A percentile compares a stretch with the other conserved stretches of the same genome.
Evolutionary conservation across 2,113 vertebrate genomes (phyloP).

Genomic region (Pseudorectes ferrugineus): DNA sequence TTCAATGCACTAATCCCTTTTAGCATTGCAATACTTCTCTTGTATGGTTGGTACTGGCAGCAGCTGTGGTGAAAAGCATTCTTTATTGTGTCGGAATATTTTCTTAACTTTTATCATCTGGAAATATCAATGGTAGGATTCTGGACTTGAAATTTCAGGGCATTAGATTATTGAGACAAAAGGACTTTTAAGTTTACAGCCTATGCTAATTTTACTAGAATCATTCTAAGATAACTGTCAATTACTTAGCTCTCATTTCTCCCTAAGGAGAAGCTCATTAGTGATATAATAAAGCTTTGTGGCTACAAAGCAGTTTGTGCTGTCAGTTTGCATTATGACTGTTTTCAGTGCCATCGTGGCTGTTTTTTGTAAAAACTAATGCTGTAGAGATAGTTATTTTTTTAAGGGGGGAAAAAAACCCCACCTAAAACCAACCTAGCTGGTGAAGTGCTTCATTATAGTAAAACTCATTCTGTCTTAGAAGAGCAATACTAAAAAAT

Average conservation of each 20-base stretch:
- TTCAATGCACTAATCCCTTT: not conserved
- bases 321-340: not conserved
- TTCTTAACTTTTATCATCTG: not conserved
- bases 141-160: not conserved
- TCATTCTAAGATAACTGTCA: not conserved
- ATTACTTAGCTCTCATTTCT: not conserved
- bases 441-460: not conserved
- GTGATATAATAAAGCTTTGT: not conserved
- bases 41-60: not conserved
- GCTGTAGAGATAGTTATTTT: not conserved
- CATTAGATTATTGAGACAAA: not conserved
- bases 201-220: not conserved
- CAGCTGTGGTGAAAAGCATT: not conserved
- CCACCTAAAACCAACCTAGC: not conserved
- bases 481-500: not conserved
- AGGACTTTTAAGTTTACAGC: not conserved
- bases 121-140: not conserved
- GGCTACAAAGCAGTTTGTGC: not conserved
- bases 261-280: not conserved
- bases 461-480: not conserved
- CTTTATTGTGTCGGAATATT: not conserved
- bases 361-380: not conserved
- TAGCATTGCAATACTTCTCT: not conserved
- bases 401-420: accelerated
- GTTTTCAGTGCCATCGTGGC: not conserved